Evolutionary conservation across 1,140 invertebrate species (phyloP).

Genomic region (Gryllus bimaculatus): DNA sequence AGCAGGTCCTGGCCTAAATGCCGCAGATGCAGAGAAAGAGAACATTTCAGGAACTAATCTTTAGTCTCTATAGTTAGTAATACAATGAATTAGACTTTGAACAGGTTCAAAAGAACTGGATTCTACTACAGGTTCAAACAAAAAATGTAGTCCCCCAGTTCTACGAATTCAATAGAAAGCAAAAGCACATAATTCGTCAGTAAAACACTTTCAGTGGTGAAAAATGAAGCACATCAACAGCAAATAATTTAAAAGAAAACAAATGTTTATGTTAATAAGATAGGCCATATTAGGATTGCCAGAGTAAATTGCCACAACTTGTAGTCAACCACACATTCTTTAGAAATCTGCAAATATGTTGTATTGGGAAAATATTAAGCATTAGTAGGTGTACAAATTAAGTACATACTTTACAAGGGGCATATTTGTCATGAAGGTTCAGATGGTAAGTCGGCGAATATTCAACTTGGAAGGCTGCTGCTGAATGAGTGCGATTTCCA

Average conservation of each 20-base stretch:
- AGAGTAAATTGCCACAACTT: background rate
- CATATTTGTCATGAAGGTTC: background rate
- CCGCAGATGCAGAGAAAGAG: background rate
- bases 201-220: too few species aligned
- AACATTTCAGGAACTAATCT: background rate
- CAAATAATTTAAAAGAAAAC: too few species aligned
- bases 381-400: background rate
- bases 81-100: background rate
- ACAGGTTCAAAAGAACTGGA: background rate
- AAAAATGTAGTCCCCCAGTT: too few species aligned
- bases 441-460: background rate
- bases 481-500: background rate
- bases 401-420: background rate
- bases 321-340: too few species aligned
- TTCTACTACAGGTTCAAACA: too few species aligned
- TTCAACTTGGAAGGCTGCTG: background rate
- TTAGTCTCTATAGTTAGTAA: background rate
- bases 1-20: constrained; percentile 2
- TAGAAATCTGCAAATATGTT: too few species aligned
- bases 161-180: too few species aligned
- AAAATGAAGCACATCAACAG: too few species aligned
- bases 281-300: background rate
- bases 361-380: background rate
- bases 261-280: too few species aligned
- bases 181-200: too few species aligned